Evolutionary conservation across 2,113 vertebrate species (phyloP).

Genomic region (Alosa alosa): DNA sequence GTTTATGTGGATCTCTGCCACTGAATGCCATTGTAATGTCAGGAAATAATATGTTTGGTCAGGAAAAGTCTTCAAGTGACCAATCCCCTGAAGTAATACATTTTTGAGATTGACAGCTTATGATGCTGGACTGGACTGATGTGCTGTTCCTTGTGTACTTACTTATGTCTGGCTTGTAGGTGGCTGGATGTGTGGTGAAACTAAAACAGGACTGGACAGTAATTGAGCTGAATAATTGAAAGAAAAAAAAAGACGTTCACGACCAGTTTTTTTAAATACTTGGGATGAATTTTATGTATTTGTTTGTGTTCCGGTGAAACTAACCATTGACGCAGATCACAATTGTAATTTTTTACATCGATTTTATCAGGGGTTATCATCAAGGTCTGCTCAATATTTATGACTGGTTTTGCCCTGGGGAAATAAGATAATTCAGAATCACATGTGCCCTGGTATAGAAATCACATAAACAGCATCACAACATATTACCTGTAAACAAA

Average conservation of each 20-base stretch:
- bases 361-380: conserved; percentile 69
- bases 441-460: neutral
- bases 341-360: conserved; percentile 54
- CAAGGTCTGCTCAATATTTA: conserved; percentile 76
- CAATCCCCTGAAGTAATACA: neutral
- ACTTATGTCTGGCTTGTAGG: conserved; percentile 80
- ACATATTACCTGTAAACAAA: conserved; percentile 72
- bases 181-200: conserved; percentile 73
- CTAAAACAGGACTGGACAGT: conserved; percentile 79
- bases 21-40: neutral
- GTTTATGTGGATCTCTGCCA: too few species aligned
- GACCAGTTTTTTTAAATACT: neutral
- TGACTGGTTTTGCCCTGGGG: conserved; percentile 80
- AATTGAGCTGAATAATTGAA: conserved; percentile 66
- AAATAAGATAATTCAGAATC: neutral
- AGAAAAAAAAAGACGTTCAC: neutral
- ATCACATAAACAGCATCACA: neutral
- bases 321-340: conserved; percentile 76
- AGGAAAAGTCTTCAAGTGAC: neutral
- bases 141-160: conserved; percentile 59
- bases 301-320: neutral
- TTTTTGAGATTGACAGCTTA: neutral
- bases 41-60: neutral
- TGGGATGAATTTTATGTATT: neutral
- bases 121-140: neutral